Evolutionary conservation across 2,797 vertebrate genomes (phyloP), one percentile per base, ranked within the genome.

Genomic region (Gallinago solitaria): DNA sequence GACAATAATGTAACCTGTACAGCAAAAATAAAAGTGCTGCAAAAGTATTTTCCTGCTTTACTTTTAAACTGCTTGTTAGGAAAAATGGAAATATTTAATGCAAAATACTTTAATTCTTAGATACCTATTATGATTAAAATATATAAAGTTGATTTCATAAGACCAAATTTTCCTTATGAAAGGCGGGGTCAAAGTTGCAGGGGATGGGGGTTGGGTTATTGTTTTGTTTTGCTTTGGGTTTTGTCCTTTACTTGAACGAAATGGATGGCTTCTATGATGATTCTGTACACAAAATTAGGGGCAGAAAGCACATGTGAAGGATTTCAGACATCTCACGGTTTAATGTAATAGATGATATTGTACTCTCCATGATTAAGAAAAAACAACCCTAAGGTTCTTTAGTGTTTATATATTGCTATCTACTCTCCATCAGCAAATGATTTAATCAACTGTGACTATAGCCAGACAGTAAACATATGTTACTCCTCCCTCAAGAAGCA

Each of bases 401-500:
- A 92, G 28, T 87, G 41, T n/a, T 90, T 79, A 65, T 33, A 48
- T 17, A 69, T 77, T 1, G 7, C 33, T 82, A 80, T 91, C 77
- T 83, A 76, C 85, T 89, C 88, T 92, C 73, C 68, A 77, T 85
- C 48, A 95, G 64, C 57, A 94, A 95, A 92, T 88, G 76, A 95
- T 59, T 93, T 96, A 90, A 95, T 87, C 89, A 92, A 56, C 71
- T 90, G 77, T 92, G 87, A 95, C 84, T 87, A 30, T 53, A 95
- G 65, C 79, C 89, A 95, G 82, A 79, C 51, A 87, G 91, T 83
- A 78, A 92, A 87, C 93, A 95, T 88, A 93, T 81, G 75, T 83
- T 91, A 47, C 32, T 86, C 69, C 67, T 90, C 51, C 78, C 39
- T n/a, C 60, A 87, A 92, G 81, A 83, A 88, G 57, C 86, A 90